Evolutionary conservation across 2,797 vertebrate genomes (phyloP).

Genomic region (Rhincodon typus): DNA sequence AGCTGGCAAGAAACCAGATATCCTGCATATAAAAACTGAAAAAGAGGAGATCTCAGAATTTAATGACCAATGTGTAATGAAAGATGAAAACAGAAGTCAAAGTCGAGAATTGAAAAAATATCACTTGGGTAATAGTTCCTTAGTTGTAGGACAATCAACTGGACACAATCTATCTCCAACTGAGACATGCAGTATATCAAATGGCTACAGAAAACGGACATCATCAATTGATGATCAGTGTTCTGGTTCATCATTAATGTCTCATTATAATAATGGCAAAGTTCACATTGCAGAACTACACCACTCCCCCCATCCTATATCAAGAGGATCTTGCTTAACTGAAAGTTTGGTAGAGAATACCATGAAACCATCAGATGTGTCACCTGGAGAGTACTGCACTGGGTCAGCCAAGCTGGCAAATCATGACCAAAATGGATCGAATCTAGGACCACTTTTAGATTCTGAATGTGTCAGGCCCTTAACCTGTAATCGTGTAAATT

Average conservation of each 20-base stretch:
- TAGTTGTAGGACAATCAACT: neutral
- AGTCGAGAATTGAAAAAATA: constrained; percentile 9
- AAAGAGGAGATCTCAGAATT: constrained; percentile 11
- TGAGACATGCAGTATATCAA: neutral
- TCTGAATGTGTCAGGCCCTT: neutral
- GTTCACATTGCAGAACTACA: constrained; percentile 20
- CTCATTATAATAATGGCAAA: constrained; percentile 15
- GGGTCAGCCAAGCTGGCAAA: neutral
- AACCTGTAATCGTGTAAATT: constrained; percentile 15
- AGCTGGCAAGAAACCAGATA: neutral
- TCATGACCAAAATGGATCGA: neutral
- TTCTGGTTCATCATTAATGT: neutral
- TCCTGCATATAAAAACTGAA: constrained; percentile 30
- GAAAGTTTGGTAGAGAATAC: neutral
- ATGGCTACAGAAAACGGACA: constrained; percentile 17
- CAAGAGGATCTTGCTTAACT: constrained; percentile 20
- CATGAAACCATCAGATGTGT: neutral
- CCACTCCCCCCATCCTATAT: neutral
- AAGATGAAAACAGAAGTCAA: neutral
- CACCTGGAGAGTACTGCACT: neutral
- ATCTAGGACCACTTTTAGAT: neutral
- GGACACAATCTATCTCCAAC: neutral
- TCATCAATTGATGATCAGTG: neutral
- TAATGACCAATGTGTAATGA: neutral
- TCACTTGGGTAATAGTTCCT: neutral